These are phyloP conservation scores for Chamaetylas fuelleborni DNA, from an alignment of 2,113 vertebrate species.

Conservation along the genomic window DNA sequence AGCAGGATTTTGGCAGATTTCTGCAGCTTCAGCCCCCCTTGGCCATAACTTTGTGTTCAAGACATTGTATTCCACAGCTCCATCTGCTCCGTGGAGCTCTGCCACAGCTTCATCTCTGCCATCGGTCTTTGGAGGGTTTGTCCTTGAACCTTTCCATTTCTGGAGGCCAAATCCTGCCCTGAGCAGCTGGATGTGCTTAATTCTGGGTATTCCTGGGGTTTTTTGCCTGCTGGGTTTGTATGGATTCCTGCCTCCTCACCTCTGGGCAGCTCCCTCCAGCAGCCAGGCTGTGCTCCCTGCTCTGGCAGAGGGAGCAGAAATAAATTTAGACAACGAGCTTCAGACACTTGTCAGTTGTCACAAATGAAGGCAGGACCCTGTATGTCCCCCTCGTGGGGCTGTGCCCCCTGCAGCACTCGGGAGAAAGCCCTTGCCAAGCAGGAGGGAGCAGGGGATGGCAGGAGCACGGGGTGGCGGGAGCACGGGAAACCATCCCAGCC, in stretches of 20 bases:
- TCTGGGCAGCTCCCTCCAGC: fast-evolving
- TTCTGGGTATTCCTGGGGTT: not conserved
- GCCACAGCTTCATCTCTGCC: not conserved
- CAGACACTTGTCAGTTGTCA: not conserved
- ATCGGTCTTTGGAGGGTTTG: fast-evolving
- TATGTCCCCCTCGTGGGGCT: fast-evolving
- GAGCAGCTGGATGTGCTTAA: not conserved
- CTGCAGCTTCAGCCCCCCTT: not conserved
- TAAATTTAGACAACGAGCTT: not conserved
- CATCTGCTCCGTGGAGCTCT: not conserved
- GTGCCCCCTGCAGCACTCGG: not conserved
- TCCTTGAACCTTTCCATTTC: not conserved
- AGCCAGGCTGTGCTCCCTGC: not conserved
- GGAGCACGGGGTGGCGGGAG: not conserved
- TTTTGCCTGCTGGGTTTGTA: not conserved
- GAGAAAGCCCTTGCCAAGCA: not conserved
- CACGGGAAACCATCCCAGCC: not conserved
- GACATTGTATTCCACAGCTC: not conserved
- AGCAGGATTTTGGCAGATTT: not conserved
- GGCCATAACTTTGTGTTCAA: not conserved
- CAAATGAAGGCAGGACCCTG: not conserved
- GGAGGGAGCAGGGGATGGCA: not conserved
- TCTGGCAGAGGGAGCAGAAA: not conserved
- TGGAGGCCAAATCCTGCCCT: not conserved
- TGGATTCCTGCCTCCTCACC: not conserved